Evolutionary conservation across 2,888 invertebrate species (phyloP).

Genomic region (Diogma glabrata): DNA sequence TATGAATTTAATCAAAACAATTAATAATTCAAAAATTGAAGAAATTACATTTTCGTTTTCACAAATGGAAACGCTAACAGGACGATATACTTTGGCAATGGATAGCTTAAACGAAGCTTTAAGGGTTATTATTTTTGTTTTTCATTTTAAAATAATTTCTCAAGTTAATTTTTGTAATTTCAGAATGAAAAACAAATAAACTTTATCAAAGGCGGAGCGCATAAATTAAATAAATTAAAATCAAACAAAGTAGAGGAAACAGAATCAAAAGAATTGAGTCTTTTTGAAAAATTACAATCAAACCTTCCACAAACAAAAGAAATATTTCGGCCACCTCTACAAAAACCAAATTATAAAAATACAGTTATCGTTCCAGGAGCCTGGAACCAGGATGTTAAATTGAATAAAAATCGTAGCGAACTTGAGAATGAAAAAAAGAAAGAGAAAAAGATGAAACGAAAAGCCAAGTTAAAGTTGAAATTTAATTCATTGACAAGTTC

Average conservation of each 20-base stretch:
- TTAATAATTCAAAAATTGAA: background rate
- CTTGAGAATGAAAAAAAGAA: background rate
- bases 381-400: background rate
- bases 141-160: too few relatives aligned
- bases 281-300: background rate
- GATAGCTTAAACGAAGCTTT: background rate
- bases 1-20: background rate
- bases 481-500: background rate
- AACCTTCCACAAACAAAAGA: background rate
- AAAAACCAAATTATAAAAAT: too few relatives aligned
- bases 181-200: background rate
- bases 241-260: background rate
- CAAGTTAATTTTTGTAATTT: too few relatives aligned
- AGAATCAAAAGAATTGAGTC: background rate
- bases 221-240: background rate
- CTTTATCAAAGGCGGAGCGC: too few relatives aligned
- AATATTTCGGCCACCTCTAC: background rate
- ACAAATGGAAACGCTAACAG: background rate
- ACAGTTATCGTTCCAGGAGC: background rate
- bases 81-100: background rate
- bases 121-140: too few relatives aligned
- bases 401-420: background rate
- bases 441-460: background rate
- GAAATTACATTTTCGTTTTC: background rate
- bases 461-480: background rate